Evolutionary conservation across 2,888 invertebrate genomes (phyloP).

Genomic region (Caenorhabditis zanzibari): DNA sequence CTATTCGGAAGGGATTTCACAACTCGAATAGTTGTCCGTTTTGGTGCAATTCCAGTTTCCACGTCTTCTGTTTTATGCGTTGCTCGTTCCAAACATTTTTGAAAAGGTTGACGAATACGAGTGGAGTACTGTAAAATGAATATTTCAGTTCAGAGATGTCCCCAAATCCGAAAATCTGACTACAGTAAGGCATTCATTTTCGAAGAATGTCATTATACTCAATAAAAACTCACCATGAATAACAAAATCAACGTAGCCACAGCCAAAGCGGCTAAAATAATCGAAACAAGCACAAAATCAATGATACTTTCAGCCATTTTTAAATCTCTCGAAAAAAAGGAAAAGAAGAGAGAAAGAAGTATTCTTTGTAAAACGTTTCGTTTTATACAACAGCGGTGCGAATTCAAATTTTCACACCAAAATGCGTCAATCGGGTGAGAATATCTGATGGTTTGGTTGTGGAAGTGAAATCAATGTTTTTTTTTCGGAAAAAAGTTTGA

Average conservation of each 20-base stretch:
- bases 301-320: constrained; percentile 61
- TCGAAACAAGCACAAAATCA: constrained; percentile 48
- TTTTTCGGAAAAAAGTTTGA: constrained; percentile 18
- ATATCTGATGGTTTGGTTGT: constrained; percentile 2
- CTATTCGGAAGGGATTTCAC: constrained; percentile 46
- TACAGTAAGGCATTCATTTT: no score
- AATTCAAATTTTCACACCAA: constrained; percentile 33
- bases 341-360: not conserved
- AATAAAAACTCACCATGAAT: constrained; percentile 57
- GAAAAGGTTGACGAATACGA: constrained; percentile 42
- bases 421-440: constrained; percentile 49
- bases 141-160: not conserved
- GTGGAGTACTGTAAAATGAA: constrained; percentile 38
- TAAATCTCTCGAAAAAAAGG: not conserved
- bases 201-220: no score
- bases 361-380: constrained; percentile 48
- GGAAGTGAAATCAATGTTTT: constrained; percentile 29
- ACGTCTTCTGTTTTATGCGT: constrained; percentile 28
- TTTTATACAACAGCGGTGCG: constrained; percentile 45
- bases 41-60: constrained; percentile 45
- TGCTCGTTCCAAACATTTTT: constrained; percentile 20
- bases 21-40: constrained; percentile 61
- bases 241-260: constrained; percentile 54
- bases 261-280: constrained; percentile 45
- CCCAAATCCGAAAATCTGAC: no score